phyloP scores from a whole-genome alignment of 2,888 invertebrate genomes.

The Megaustenia siamemsis region DNA sequence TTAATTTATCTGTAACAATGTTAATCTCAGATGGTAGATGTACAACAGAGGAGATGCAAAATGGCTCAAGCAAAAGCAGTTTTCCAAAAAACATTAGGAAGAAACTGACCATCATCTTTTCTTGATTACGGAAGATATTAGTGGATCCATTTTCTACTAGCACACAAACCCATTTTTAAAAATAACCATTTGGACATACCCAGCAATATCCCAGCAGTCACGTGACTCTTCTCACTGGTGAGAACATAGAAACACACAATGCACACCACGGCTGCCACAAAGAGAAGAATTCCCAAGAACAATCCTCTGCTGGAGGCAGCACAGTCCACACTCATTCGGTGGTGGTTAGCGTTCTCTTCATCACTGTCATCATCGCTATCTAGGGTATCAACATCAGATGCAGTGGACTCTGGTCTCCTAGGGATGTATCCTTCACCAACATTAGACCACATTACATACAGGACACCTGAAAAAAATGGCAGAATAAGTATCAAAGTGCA shows the following conservation, averaged over 20 bases:
- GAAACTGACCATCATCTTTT: too few relatives aligned
- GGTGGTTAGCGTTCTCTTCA: constrained; percentile 51
- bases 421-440: constrained; percentile 81
- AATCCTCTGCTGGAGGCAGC: constrained; percentile 93
- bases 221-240: constrained; percentile 86
- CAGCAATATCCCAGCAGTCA: constrained; percentile 91
- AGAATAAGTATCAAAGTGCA: too few relatives aligned
- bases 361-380: constrained; percentile 25
- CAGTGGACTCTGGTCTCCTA: constrained; percentile 7
- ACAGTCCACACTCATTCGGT: constrained; percentile 86
- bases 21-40: too few relatives aligned
- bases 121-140: too few relatives aligned
- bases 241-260: constrained; percentile 96
- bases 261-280: constrained; percentile 83
- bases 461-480: constrained; percentile 88
- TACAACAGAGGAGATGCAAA: too few relatives aligned
- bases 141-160: too few relatives aligned
- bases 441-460: constrained; percentile 96
- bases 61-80: too few relatives aligned
- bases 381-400: constrained; percentile 13
- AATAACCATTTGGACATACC: constrained; percentile 73
- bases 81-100: background rate
- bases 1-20: too few relatives aligned
- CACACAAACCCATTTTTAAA: background rate
- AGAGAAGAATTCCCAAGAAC: constrained; percentile 85